These are phyloP conservation scores for Cygnus buccinator DNA, from an alignment of 2,113 vertebrate genomes.

Conservation along the genomic window DNA sequence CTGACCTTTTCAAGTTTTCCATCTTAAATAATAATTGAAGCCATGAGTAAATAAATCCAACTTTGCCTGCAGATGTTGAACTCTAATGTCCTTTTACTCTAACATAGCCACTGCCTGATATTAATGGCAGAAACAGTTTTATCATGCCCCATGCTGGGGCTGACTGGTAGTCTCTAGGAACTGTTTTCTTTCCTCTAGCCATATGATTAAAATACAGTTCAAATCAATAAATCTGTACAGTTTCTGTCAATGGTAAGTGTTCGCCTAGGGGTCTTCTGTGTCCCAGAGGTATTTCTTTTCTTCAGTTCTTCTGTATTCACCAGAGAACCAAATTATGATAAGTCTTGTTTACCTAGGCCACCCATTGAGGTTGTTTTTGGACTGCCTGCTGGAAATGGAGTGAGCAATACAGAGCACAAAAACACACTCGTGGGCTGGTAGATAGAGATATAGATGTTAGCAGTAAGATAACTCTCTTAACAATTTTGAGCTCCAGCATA, in stretches of 20 bases:
- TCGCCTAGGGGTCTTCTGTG: not conserved
- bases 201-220: conserved; percentile 36
- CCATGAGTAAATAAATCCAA: conserved; percentile 61
- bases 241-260: conserved; percentile 6
- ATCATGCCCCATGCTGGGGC: not conserved
- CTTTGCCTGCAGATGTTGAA: conserved; percentile 59
- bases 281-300: not conserved
- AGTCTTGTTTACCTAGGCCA: not conserved
- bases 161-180: conserved; percentile 24
- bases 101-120: not conserved
- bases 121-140: conserved; percentile 19
- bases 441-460: not conserved
- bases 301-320: not conserved
- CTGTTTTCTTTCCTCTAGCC: conserved; percentile 31
- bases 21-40: conserved; percentile 69
- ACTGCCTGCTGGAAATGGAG: not conserved
- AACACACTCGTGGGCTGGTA: not conserved
- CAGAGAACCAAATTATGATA: not conserved
- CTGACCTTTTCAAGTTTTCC: conserved; percentile 68
- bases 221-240: not conserved
- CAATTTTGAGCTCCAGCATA: not conserved
- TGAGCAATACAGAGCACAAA: not conserved
- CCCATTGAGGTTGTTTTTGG: not conserved
- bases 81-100: conserved; percentile 35
- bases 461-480: not conserved